Evolutionary conservation across 1,140 invertebrate genomes (phyloP), one percentile per base, ranked within the genome.

Genomic region (Drosophila nigromelanica): DNA sequence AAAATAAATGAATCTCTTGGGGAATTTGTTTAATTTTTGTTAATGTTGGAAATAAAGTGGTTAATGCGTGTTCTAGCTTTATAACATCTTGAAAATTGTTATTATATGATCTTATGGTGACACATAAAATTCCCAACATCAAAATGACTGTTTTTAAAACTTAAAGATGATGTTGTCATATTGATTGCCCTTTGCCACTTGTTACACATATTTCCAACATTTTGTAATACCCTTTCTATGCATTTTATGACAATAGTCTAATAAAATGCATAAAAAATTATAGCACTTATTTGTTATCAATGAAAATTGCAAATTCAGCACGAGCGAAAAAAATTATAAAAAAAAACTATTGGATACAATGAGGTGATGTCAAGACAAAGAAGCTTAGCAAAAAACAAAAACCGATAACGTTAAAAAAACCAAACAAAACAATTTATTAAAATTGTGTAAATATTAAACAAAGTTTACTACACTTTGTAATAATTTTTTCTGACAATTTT

Each of bases 231-330:
- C 24, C 24, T 12, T 48, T 30, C 47, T 12, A 30, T 27, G 24
- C 47, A 8, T 50, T 50, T 14, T 6, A 33, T 35, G 10, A 14
- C 14, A 4, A 33, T 11, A 18, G 24, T 50, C 58, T 40, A 52
- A 51, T 30, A 71, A 52, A 66, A 54, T 55, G 51, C 72, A 60
- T 77, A 77, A 80, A 80, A 79, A 85, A 74, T 77, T 73, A 73
- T 85, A 66, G 77, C 27, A 35, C 50, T 52, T 71, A 74, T 85
- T 58, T 77, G 68, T 73, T 72, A 78, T 85, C 78, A 71, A 80
- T 86, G 77, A 71, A 78, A 86, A 86, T 86, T 78, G 77, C 73
- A 74, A 86, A 80, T 80, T 78, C 69, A 73, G 59, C 48, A 33
- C 30, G 45, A 45, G 24, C 15, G 40, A 15, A 54, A 56, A 45